Evolutionary conservation across 2,113 vertebrate genomes (phyloP).

Genomic region (Nerophis lumbriciformis): DNA sequence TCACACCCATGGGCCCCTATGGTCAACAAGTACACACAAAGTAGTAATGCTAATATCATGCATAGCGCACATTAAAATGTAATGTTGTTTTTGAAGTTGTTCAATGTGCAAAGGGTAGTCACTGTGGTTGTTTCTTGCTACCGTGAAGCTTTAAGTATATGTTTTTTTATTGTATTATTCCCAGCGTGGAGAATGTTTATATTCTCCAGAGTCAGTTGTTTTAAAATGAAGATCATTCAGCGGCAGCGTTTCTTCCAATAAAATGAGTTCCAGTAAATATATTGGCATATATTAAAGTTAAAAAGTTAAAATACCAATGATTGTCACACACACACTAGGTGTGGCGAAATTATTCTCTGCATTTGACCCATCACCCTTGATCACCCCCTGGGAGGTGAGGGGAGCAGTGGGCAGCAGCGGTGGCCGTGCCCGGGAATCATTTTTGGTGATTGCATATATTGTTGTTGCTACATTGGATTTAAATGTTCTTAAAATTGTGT

Average conservation of each 20-base stretch:
- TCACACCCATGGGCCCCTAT: constrained; percentile 87
- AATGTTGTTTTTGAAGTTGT: not conserved
- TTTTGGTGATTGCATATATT: too few relatives aligned
- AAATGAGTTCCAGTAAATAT: not conserved
- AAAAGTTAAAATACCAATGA: too few relatives aligned
- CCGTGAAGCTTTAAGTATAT: not conserved
- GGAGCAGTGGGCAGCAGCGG: too few relatives aligned
- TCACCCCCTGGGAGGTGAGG: too few relatives aligned
- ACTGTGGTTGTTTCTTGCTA: not conserved
- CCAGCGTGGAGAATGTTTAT: too few relatives aligned
- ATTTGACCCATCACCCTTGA: too few relatives aligned
- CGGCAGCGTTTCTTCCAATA: not conserved
- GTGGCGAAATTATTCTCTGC: too few relatives aligned
- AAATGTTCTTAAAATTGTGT: not conserved
- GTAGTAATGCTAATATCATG: not conserved
- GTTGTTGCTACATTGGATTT: not conserved
- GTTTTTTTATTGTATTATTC: not conserved
- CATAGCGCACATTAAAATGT: not conserved
- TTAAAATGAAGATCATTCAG: not conserved
- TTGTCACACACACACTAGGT: too few relatives aligned
- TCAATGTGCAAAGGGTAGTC: not conserved
- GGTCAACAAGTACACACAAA: not conserved
- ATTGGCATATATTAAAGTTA: too few relatives aligned
- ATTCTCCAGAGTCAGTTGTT: not conserved
- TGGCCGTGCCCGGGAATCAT: too few relatives aligned